Conservation (phyloP, 2,888 invertebrate genomes). For the Sericinus montela region DNA sequence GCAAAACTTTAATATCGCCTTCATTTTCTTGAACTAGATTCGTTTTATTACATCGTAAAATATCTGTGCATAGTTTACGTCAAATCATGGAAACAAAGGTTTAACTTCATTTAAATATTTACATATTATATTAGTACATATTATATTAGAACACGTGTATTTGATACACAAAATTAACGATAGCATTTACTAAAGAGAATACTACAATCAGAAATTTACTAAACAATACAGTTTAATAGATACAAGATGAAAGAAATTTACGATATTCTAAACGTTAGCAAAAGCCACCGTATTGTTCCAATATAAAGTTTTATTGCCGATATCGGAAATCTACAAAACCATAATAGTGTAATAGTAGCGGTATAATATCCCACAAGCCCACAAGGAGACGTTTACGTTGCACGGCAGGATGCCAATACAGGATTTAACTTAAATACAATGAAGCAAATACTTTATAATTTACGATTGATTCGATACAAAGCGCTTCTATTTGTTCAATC, state of each 20-base stretch:
- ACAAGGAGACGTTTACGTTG: constrained; percentile 39
- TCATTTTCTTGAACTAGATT: constrained; percentile 34
- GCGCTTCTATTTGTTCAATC: too few relatives aligned
- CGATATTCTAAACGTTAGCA: constrained; percentile 51
- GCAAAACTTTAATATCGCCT: constrained; percentile 46
- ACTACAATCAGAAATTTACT: constrained; percentile 27
- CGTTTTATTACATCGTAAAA: constrained; percentile 29
- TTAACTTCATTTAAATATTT: constrained; percentile 21
- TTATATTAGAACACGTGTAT: constrained; percentile 17
- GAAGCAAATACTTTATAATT: constrained; percentile 22
- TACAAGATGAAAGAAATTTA: constrained; percentile 56
- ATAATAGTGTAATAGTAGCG: constrained; percentile 50
- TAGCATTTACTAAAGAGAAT: constrained; percentile 12
- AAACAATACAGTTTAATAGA: constrained; percentile 44
- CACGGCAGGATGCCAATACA: constrained; percentile 60
- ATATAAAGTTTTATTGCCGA: constrained; percentile 67
- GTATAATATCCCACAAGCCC: constrained; percentile 41
- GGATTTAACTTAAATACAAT: constrained; percentile 32
- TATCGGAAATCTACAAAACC: constrained; percentile 52
- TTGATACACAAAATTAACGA: constrained; percentile 3
- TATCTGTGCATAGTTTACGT: constrained; percentile 17
- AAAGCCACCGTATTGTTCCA: constrained; percentile 49
- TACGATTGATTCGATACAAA: background rate
- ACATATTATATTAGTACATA: constrained; percentile 13
- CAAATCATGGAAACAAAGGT: constrained; percentile 15